Evolutionary conservation across 1,140 invertebrate genomes (phyloP).

Genomic region (Brachionus manjavacas): DNA sequence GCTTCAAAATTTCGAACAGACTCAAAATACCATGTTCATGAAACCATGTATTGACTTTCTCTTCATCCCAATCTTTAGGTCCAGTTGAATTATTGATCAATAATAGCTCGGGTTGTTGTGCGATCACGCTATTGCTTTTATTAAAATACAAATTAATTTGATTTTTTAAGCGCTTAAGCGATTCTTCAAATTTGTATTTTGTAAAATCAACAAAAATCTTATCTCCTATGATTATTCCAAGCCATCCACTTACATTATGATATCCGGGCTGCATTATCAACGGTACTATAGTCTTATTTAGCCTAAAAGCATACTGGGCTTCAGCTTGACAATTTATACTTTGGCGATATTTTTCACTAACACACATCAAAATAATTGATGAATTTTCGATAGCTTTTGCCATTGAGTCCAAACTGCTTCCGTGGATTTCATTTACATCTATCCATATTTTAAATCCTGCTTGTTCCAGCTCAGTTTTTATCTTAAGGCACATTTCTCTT

Average conservation of each 20-base stretch:
- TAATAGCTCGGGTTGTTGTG: background rate
- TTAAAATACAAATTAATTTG: conserved; percentile 12
- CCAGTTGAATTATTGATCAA: background rate
- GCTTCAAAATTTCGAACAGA: background rate
- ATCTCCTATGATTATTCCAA: conserved; percentile 50
- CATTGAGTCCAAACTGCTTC: conserved; percentile 54
- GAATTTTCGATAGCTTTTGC: conserved; percentile 54
- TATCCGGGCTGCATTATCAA: conserved; percentile 50
- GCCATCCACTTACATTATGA: conserved; percentile 50
- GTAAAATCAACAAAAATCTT: conserved; percentile 50
- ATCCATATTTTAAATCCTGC: conserved; percentile 44
- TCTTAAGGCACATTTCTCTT: conserved; percentile 11
- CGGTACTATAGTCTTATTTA: conserved; percentile 50
- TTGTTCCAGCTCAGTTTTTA: background rate
- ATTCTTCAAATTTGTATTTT: conserved; percentile 15
- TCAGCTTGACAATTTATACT: conserved; percentile 53
- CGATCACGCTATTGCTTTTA: background rate
- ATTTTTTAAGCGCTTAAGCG: background rate
- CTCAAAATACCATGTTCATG: background rate
- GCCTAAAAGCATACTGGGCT: conserved; percentile 52
- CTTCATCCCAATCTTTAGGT: background rate
- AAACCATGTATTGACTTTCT: background rate
- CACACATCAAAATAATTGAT: conserved; percentile 50
- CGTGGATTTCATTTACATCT: conserved; percentile 46
- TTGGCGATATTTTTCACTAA: conserved; percentile 54